Percentiles rank a stretch among this genome's conserved stretches.
These are phyloP conservation scores for Pseudomyrmex concolor DNA, from an alignment of 1,140 invertebrate genomes.

Conservation along the genomic window DNA sequence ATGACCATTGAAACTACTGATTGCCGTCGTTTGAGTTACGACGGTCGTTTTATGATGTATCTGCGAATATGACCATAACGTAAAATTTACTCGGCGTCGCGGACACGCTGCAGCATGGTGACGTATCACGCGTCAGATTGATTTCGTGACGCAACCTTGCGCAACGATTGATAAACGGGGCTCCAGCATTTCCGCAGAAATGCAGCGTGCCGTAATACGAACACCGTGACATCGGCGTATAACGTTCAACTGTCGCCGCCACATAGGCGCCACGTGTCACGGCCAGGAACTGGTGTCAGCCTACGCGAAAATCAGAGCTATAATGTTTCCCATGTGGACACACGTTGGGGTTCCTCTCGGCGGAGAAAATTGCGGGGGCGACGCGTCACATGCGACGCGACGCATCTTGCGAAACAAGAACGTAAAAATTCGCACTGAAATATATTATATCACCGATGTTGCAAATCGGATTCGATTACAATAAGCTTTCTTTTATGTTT, in stretches of 20 bases:
- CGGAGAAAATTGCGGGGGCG: slow-evolving; percentile 71
- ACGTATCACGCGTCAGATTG: slow-evolving; percentile 46
- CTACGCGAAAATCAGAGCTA: slow-evolving; percentile 75
- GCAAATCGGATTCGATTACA: too few relatives aligned
- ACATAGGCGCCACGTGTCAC: slow-evolving; percentile 74
- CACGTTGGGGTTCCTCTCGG: slow-evolving; percentile 54
- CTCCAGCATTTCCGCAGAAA: slow-evolving; percentile 57
- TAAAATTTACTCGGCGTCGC: slow-evolving; percentile 38
- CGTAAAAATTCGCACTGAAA: slow-evolving; percentile 11
- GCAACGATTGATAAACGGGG: slow-evolving; percentile 46
- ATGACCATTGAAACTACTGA: slow-evolving; percentile 43
- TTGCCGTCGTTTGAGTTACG: slow-evolving; percentile 44
- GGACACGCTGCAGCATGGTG: not conserved
- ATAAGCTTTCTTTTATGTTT: too few relatives aligned
- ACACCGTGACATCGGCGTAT: slow-evolving; percentile 65
- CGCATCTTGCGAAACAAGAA: slow-evolving; percentile 69
- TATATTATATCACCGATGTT: too few relatives aligned
- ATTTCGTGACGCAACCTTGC: slow-evolving; percentile 56
- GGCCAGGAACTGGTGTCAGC: slow-evolving; percentile 63
- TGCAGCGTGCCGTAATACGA: slow-evolving; percentile 57
- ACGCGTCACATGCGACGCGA: slow-evolving; percentile 63
- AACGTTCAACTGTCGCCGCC: slow-evolving; percentile 71
- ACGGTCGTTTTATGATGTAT: slow-evolving; percentile 23
- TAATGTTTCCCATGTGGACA: slow-evolving; percentile 62
- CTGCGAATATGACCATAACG: not conserved